Evolutionary conservation across 2,797 vertebrate species (phyloP).

Genomic region (Falco biarmicus): DNA sequence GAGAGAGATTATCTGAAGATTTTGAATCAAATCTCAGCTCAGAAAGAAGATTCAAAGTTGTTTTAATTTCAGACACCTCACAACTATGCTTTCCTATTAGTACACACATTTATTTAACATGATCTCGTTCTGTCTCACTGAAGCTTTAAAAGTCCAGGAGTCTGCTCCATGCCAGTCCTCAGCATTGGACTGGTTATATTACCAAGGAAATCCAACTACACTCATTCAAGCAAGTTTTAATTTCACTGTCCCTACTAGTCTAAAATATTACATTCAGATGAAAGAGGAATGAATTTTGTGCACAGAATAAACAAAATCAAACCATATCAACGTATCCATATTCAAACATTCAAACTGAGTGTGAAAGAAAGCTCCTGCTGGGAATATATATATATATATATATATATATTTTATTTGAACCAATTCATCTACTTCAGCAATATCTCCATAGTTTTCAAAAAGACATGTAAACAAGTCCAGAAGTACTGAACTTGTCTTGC

Average conservation of each 20-base stretch:
- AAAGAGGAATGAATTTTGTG: background rate
- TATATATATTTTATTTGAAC: background rate
- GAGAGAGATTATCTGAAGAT: background rate
- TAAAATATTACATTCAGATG: background rate
- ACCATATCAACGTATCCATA: background rate
- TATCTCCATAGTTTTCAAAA: background rate
- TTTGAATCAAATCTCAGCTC: background rate
- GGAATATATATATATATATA: background rate
- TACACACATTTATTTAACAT: fast-evolving
- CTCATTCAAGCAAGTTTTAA: background rate
- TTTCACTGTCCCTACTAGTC: background rate
- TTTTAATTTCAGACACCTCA: background rate
- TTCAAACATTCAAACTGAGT: background rate
- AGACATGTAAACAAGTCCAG: background rate
- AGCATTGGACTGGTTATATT: background rate
- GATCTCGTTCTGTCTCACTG: background rate
- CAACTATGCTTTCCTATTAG: background rate
- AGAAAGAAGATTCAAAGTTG: background rate
- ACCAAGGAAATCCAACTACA: background rate
- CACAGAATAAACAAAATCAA: background rate
- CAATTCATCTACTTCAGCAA: background rate
- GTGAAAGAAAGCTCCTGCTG: background rate
- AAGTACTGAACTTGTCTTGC: background rate
- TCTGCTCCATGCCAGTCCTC: background rate
- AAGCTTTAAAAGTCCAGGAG: background rate